These are phyloP conservation scores for Apamea crenata DNA, from an alignment of 2,888 invertebrate genomes.

Conservation along the genomic window DNA sequence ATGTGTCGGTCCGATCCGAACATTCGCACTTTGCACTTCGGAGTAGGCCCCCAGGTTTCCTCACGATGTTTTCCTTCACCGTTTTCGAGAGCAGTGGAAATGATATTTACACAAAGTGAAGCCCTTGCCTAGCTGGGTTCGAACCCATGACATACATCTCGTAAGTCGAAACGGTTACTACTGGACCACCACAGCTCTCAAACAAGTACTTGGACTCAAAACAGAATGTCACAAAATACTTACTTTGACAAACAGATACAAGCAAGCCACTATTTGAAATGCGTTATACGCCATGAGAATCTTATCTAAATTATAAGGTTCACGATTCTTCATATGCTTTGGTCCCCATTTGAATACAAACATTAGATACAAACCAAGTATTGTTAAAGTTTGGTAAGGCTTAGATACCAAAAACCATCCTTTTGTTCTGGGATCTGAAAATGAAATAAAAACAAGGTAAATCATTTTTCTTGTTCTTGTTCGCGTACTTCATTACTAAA, in stretches of 20 bases:
- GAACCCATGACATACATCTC: background rate
- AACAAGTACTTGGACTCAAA: background rate
- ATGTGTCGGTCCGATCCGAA: no score
- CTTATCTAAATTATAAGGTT: conserved; percentile 91
- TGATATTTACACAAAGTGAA: background rate
- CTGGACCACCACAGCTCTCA: background rate
- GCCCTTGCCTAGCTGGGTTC: background rate
- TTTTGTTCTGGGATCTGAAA: conserved; percentile 92
- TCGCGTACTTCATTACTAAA: no score
- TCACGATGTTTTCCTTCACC: background rate
- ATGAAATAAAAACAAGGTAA: background rate
- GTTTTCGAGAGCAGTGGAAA: background rate
- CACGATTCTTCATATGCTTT: conserved; percentile 92
- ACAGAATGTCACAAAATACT: conserved; percentile 63
- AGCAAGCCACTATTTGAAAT: conserved; percentile 91
- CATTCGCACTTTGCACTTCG: no score
- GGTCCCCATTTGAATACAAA: conserved; percentile 94
- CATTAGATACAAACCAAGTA: conserved; percentile 92
- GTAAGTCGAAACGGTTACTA: background rate
- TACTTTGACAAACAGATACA: conserved; percentile 89
- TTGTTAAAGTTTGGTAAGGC: conserved; percentile 90
- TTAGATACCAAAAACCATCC: conserved; percentile 92
- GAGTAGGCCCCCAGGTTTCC: background rate
- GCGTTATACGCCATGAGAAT: conserved; percentile 92
- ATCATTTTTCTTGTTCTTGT: no score